Percentiles rank a stretch among this genome's conserved stretches.
These are phyloP conservation scores for Syndactyla subalaris DNA, from an alignment of 2,797 vertebrate species.

Conservation along the genomic window DNA sequence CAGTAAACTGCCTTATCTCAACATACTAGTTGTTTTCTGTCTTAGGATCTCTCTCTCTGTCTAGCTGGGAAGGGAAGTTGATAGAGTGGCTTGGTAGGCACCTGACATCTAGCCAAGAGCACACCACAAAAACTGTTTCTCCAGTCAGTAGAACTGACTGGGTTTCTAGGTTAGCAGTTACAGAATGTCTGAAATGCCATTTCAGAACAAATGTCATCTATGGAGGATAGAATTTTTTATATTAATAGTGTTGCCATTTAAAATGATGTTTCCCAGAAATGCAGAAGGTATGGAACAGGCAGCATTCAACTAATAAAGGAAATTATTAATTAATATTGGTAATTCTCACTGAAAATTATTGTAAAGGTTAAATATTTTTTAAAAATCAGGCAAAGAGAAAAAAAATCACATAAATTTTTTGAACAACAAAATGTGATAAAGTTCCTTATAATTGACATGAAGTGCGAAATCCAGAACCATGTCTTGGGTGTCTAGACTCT, in stretches of 20 bases:
- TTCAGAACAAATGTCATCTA: background rate
- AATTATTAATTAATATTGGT: background rate
- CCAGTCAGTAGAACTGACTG: background rate
- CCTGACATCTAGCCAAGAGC: background rate
- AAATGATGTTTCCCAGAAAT: background rate
- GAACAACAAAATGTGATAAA: background rate
- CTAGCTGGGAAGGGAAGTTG: background rate
- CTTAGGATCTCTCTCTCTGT: background rate
- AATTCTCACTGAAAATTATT: background rate
- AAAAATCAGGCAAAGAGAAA: background rate
- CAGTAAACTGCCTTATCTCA: background rate
- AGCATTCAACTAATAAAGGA: background rate
- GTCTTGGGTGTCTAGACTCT: background rate
- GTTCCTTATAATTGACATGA: background rate
- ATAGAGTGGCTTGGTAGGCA: background rate
- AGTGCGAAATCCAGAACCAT: background rate
- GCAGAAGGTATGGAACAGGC: background rate
- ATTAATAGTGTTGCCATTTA: background rate
- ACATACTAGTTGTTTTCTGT: background rate
- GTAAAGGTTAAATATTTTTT: background rate
- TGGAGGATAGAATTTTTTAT: background rate
- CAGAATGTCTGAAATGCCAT: background rate
- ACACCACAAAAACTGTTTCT: background rate
- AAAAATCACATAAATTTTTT: background rate
- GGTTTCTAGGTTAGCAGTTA: background rate